A percentile compares a stretch with the other conserved stretches of the same genome.
These are phyloP conservation scores for Zosterops japonicus DNA, from an alignment of 2,113 vertebrate genomes.

Conservation along the genomic window DNA sequence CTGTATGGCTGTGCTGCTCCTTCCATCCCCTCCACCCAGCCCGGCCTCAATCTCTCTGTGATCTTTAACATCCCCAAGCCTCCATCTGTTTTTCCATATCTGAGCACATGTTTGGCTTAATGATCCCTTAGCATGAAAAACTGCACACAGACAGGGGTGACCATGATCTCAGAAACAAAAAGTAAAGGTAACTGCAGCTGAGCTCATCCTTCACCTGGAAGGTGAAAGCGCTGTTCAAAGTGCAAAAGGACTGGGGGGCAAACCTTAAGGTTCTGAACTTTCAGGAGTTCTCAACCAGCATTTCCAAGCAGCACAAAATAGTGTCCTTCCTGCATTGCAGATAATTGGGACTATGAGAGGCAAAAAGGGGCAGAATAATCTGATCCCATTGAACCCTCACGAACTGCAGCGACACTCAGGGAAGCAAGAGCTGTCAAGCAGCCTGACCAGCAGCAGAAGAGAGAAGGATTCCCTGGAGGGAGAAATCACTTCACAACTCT, in stretches of 20 bases:
- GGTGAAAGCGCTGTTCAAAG: not conserved
- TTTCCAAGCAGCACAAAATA: not conserved
- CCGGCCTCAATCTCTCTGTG: not conserved
- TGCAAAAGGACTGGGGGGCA: not conserved
- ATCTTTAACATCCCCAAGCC: not conserved
- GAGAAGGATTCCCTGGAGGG: not conserved
- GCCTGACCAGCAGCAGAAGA: not conserved
- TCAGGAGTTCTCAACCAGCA: not conserved
- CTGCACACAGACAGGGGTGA: not conserved
- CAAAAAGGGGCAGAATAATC: not conserved
- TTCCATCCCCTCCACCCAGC: accelerated
- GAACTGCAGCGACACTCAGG: not conserved
- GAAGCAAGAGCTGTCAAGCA: not conserved
- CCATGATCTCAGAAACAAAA: not conserved
- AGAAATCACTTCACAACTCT: not conserved
- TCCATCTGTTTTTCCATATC: not conserved
- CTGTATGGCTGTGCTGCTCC: not conserved
- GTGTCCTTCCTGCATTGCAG: not conserved
- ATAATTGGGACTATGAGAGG: not conserved
- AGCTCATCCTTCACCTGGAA: not conserved
- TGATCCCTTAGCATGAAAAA: not conserved
- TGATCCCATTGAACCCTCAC: not conserved
- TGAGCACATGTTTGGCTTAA: not conserved
- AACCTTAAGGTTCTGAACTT: not conserved
- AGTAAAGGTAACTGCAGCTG: not conserved